Base-by-base conservation (phyloP, 2,888 invertebrate genomes). In the Loripinus fragilis region DNA sequence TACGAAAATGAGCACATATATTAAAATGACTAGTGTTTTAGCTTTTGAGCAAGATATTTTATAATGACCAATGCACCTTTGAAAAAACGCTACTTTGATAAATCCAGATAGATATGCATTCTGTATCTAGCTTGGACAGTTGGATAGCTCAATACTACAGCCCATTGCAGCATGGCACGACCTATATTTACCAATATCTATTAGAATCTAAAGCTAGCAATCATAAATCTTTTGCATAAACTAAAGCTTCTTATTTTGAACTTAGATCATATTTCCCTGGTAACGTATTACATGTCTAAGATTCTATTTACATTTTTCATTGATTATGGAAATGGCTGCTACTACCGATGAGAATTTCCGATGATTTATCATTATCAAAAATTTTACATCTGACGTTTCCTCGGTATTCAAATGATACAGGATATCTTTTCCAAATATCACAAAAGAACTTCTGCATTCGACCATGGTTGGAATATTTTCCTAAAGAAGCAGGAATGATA, bases 331-430 rank as follows among this genome's bases (percentile, higher is more conserved):
- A 79, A 79, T 79, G 65, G 50, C 38, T 68, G 52, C 79, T 71
- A 70, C 38, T 71, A 72, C 66, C 72, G 74, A 77, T 38, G 73
- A 70, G 67, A 67, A 71, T 73, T 77, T 81, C 78, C 76, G 52
- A 66, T 50, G 76, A 80, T 83, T 64, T 69, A 74, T 83, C 83
- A 76, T 81, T 71, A 69, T 83, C 80, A 83, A 30, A 23, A 68
- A 45, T 60, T 35, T 73, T 74, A 83, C 38, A 76, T 73, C 76
- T 83, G 83, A 81, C 80, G 78, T 72, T 25, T 64, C 55, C 48
- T 69, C 66, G 71, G 80, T 77, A 75, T 72, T 60, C 74, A 52
- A 75, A 80, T 71, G 76, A 69, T 64, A 71, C 60, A 83, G 76
- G 76, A 80, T 80, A 78, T 78, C 83, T 78, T 72, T 74, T 78